phyloP scores from a whole-genome alignment of 2,888 invertebrate species.

The Hypomecis punctinalis region DNA sequence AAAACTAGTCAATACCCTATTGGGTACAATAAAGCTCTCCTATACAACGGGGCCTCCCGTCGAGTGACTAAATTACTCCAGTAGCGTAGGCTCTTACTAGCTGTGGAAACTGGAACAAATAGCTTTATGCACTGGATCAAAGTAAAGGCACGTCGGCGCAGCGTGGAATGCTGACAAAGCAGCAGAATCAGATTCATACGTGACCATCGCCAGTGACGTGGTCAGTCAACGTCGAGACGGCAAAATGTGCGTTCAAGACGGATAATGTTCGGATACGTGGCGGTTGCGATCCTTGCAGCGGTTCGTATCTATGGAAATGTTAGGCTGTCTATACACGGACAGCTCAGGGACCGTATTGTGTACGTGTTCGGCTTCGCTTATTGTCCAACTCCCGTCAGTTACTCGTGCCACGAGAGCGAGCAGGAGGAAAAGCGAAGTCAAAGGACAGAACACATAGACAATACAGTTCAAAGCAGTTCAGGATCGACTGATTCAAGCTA shows the following conservation, averaged over 20 bases:
- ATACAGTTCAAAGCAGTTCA: no score
- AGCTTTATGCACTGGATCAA: conserved; percentile 3
- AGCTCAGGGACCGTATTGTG: no score
- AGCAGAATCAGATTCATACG: conserved; percentile 52
- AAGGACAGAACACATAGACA: no score
- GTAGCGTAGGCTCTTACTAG: not conserved
- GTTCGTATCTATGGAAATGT: conserved; percentile 61
- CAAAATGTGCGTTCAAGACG: conserved; percentile 60
- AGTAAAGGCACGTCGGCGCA: conserved; percentile 6
- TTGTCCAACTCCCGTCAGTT: no score
- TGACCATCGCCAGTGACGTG: conserved; percentile 35
- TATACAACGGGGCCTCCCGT: no score
- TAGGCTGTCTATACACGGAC: not conserved
- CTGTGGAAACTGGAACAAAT: not conserved
- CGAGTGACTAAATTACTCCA: no score
- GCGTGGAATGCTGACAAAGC: conserved; percentile 32
- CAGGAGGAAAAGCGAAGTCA: no score
- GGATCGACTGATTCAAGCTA: no score
- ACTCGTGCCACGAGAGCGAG: no score
- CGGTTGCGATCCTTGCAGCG: conserved; percentile 58
- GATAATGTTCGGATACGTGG: conserved; percentile 71
- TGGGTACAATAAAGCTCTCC: no score
- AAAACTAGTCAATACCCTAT: no score
- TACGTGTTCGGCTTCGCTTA: no score
- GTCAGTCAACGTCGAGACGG: conserved; percentile 34